Evolutionary conservation across 2,888 invertebrate species (phyloP).

Genomic region (Anagyrus pseudococci): DNA sequence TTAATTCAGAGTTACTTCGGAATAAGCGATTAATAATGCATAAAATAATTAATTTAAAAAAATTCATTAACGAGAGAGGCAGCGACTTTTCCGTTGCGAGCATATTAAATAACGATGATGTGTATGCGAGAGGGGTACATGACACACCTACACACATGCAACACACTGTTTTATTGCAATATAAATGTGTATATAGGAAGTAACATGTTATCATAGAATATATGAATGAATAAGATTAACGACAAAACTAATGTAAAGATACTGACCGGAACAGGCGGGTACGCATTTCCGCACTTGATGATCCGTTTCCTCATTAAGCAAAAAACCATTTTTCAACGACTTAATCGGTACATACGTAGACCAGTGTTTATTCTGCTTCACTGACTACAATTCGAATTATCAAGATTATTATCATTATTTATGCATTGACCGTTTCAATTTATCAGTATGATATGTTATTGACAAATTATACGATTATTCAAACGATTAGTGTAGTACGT

Average conservation of each 20-base stretch:
- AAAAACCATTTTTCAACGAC: too few relatives aligned
- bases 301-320: background rate
- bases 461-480: too few relatives aligned
- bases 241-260: constrained; percentile 42
- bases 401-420: background rate
- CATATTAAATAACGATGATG: constrained; percentile 31
- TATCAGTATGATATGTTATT: background rate
- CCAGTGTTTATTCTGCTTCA: too few relatives aligned
- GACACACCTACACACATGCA: constrained; percentile 42
- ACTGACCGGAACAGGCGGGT: constrained; percentile 43
- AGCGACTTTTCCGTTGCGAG: constrained; percentile 41
- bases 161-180: constrained; percentile 58
- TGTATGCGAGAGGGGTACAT: constrained; percentile 42
- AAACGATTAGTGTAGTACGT: too few relatives aligned
- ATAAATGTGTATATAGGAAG: constrained; percentile 61
- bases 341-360: too few relatives aligned
- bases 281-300: constrained; percentile 51
- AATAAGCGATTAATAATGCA: too few relatives aligned
- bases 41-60: too few relatives aligned
- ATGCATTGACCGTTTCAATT: background rate
- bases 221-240: constrained; percentile 53
- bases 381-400: too few relatives aligned
- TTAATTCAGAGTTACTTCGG: too few relatives aligned
- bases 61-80: constrained; percentile 25
- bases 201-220: constrained; percentile 51